Base-by-base conservation (phyloP, 2,113 vertebrate genomes). In the Zosterops hypoxanthus region DNA sequence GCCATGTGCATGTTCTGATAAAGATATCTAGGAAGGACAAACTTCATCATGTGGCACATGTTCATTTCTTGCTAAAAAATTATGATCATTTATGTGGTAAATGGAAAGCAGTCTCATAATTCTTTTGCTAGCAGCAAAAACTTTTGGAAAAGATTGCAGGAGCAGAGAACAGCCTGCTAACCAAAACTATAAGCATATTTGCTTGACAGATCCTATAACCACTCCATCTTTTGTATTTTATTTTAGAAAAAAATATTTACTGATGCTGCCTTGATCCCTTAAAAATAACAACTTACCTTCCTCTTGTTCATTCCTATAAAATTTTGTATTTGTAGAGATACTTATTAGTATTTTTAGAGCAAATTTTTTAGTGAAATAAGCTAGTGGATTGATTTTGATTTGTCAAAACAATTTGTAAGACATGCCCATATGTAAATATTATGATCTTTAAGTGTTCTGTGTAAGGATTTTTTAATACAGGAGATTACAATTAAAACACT, bases 21-120 rank as follows among this genome's bases (percentile, higher is more conserved):
- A 88, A 96, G 66, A 59, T 93, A 96, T 92, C 90, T 90, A 39
- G 42, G 88, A 90, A 93, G 79, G 55, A 80, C 94, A 92, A 92
- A 80, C 33, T 82, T 88, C 86, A 80, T 86, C 50, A 55, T 60
- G 24, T 83, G 68, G 71, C 75, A 82, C 78, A 73, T 33, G 55
- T 53, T 90, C 55, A 83, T 31, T 90, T 86, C 42, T 86, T 92
- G 55, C 64, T 52, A 68, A 50, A 63, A 93, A 93, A 90, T 85
- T 82, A 77, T 66, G 55, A 70, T 88, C 3, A 55, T 82, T 92
- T 86, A 36, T 70, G 66, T 92, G 26, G 46, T 42, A 11, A 92
- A 72, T 39, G 59, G 41, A 82, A 46, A 86, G 36, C 25, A 82
- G n/a, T 26, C 34, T 80, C 66, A 28, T 82, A 85, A 82, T 61